Percentiles rank a stretch among this genome's conserved stretches.
phyloP scores from a whole-genome alignment of 2,797 vertebrate species.

The Ataeniobius toweri region DNA sequence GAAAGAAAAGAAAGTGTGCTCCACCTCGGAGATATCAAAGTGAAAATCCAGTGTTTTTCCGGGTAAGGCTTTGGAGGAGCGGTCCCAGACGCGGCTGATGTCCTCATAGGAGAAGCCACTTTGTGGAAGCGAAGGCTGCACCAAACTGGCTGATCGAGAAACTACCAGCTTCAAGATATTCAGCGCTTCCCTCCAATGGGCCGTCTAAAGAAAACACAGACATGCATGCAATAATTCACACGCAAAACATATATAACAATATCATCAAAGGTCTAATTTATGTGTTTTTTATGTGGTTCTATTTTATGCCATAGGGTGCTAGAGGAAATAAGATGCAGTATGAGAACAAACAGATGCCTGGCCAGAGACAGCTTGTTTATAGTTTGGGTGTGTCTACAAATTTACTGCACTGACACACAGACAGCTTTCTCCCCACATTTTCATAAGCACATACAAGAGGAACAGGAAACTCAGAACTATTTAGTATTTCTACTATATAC shows the following conservation, averaged over 20 bases:
- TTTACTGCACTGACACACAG: constrained; percentile 65
- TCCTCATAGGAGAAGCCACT: constrained; percentile 87
- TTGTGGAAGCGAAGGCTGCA: constrained; percentile 86
- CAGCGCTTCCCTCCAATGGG: constrained; percentile 91
- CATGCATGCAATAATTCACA: constrained; percentile 24
- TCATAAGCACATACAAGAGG: constrained; percentile 28
- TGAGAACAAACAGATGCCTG: constrained; percentile 57
- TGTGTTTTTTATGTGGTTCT: constrained; percentile 31
- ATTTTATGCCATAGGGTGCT: constrained; percentile 50
- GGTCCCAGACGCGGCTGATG: constrained; percentile 88
- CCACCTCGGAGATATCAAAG: constrained; percentile 94
- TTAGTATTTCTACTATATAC: constrained; percentile 6
- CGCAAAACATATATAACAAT: constrained; percentile 25
- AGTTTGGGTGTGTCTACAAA: constrained; percentile 79
- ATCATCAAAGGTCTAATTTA: constrained; percentile 18
- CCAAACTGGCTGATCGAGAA: constrained; percentile 91
- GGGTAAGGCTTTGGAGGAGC: constrained; percentile 90
- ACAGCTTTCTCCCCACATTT: constrained; percentile 33
- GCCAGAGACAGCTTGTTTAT: constrained; percentile 76
- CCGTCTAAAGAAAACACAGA: constrained; percentile 77
- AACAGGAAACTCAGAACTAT: constrained; percentile 40
- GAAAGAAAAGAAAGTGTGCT: constrained; percentile 21
- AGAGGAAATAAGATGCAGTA: constrained; percentile 43
- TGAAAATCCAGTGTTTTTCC: constrained; percentile 94
- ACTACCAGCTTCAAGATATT: constrained; percentile 93